A percentile compares a stretch with the other conserved stretches of the same genome.
These are phyloP conservation scores for Misgurnus mizolepis DNA, from an alignment of 2,113 vertebrate genomes.

Conservation along the genomic window DNA sequence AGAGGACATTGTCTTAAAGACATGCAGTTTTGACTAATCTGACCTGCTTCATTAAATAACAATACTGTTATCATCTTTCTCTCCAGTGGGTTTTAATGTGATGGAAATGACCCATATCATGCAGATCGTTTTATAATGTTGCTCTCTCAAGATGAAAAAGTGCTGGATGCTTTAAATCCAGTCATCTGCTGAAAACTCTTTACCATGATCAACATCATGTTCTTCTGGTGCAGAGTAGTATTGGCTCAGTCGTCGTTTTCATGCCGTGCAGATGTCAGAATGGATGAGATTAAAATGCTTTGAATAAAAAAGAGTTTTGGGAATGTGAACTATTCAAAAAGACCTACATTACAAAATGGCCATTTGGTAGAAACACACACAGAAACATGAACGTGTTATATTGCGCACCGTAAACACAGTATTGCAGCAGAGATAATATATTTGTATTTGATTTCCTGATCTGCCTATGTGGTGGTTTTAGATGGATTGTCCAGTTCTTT, in stretches of 20 bases:
- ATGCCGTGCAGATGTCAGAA: constrained; percentile 25
- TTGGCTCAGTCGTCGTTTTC: constrained; percentile 2
- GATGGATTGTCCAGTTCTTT: not conserved
- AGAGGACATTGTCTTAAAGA: constrained; percentile 3
- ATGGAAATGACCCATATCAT: not conserved
- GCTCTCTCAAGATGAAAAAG: not conserved
- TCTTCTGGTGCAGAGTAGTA: not conserved
- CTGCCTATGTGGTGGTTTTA: not conserved
- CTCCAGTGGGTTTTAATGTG: not conserved
- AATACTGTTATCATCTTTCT: constrained; percentile 6
- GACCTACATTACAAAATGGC: no score
- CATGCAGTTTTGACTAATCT: not conserved
- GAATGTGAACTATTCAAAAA: not conserved
- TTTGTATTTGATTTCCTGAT: no score
- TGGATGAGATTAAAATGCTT: not conserved
- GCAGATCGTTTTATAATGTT: constrained; percentile 7
- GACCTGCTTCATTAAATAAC: constrained; percentile 34
- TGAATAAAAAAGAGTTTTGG: not conserved
- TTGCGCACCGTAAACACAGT: no score
- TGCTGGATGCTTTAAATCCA: not conserved
- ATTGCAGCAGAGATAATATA: no score
- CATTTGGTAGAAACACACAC: no score
- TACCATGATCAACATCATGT: not conserved
- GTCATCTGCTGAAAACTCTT: constrained; percentile 9
- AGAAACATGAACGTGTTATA: no score